phyloP scores from a whole-genome alignment of 2,113 vertebrate species.

The Pelvicachromis taeniatus region DNA sequence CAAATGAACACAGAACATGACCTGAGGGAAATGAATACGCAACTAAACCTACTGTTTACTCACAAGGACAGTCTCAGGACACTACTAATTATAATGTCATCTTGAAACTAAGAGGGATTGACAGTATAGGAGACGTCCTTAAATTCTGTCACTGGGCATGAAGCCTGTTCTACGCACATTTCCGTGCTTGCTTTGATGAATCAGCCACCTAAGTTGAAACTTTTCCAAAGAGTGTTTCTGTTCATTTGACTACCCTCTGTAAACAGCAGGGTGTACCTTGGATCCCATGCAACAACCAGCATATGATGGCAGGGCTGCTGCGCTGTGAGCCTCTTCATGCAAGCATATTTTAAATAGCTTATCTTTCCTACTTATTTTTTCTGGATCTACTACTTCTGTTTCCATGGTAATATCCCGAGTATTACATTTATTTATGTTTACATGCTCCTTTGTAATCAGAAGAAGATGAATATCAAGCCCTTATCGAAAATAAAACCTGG shows the following conservation, averaged over 20 bases:
- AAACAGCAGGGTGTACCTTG: neutral
- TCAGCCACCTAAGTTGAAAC: neutral
- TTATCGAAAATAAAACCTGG: slow-evolving; percentile 4
- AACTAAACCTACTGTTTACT: neutral
- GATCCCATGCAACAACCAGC: neutral
- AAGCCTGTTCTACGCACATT: neutral
- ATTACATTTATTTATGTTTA: slow-evolving; percentile 18
- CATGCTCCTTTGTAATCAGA: slow-evolving; percentile 23
- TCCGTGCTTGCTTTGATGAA: neutral
- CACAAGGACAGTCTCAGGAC: neutral
- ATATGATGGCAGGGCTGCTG: neutral
- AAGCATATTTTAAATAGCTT: neutral
- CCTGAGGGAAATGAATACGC: neutral
- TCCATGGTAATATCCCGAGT: slow-evolving; percentile 38
- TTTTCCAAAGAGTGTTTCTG: neutral
- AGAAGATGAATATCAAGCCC: slow-evolving; percentile 20
- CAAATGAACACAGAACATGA: neutral
- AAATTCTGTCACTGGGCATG: neutral
- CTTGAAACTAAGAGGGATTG: neutral
- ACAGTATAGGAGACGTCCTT: neutral
- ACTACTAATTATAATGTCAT: neutral
- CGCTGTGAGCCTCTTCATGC: neutral
- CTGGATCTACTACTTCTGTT: slow-evolving; percentile 31
- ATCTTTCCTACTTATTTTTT: slow-evolving; percentile 16
- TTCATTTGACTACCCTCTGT: neutral